Evolutionary conservation across 2,888 invertebrate species (phyloP).

Genomic region (Crematogaster levior): DNA sequence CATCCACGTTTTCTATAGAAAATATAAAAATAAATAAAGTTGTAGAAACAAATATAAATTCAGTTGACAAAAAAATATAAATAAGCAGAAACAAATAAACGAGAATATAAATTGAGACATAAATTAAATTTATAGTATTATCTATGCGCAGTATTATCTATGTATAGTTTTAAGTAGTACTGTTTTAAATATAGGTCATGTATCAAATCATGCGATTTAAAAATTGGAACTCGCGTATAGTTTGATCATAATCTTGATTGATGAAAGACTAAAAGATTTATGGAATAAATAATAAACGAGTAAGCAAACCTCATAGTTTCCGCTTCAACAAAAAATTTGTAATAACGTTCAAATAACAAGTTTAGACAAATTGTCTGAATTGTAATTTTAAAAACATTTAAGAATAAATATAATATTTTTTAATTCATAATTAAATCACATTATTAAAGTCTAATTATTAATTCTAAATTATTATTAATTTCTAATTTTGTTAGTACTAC

Average conservation of each 20-base stretch:
- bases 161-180: too few species aligned
- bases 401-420: not conserved
- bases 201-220: not conserved
- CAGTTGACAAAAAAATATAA: not conserved
- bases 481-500: not conserved
- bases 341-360: not conserved
- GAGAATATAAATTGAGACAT: constrained; percentile 12
- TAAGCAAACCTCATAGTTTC: not conserved
- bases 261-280: not conserved
- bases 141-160: too few species aligned
- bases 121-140: constrained; percentile 28
- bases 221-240: not conserved
- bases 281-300: not conserved
- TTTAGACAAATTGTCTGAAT: not conserved
- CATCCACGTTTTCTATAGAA: not conserved
- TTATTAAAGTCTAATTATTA: too few species aligned
- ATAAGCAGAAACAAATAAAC: constrained; percentile 17
- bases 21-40: constrained; percentile 20
- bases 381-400: not conserved
- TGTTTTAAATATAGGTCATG: constrained; percentile 12
- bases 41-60: not conserved
- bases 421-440: not conserved
- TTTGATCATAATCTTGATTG: constrained; percentile 11
- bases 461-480: not conserved
- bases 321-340: not conserved